Percentiles rank a stretch among this genome's conserved stretches.
These are phyloP conservation scores for Hepsetus odoe DNA, from an alignment of 2,113 vertebrate species.

Conservation along the genomic window DNA sequence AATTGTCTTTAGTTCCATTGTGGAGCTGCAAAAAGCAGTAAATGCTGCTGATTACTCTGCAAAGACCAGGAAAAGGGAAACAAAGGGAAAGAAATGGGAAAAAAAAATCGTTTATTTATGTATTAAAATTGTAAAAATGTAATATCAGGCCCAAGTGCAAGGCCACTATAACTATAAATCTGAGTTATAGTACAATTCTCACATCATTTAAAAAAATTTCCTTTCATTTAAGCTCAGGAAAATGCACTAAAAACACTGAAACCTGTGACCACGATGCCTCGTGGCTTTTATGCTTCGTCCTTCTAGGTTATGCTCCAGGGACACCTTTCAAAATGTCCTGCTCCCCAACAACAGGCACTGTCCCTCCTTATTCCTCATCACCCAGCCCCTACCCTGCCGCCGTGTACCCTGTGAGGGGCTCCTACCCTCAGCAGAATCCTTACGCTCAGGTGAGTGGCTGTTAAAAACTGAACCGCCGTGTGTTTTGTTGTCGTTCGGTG, in stretches of 20 bases:
- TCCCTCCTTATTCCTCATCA: constrained; percentile 91
- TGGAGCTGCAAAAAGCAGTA: neutral
- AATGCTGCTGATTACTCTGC: neutral
- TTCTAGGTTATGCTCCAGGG: constrained; percentile 87
- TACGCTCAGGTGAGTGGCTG: constrained; percentile 87
- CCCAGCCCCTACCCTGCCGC: constrained; percentile 91
- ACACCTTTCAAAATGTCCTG: constrained; percentile 98
- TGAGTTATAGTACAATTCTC: neutral
- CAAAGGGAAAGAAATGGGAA: neutral
- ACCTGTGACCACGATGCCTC: neutral
- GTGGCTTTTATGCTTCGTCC: neutral
- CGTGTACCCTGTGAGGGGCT: constrained; percentile 93
- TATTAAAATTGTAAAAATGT: neutral
- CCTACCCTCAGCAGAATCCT: constrained; percentile 94
- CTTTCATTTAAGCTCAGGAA: too few relatives aligned
- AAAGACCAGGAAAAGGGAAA: neutral
- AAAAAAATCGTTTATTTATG: neutral
- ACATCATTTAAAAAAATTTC: too few relatives aligned
- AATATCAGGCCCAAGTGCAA: neutral
- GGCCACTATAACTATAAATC: too few relatives aligned
- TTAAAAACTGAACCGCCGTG: neutral
- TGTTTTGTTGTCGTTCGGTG: neutral
- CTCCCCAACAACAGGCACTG: constrained; percentile 90
- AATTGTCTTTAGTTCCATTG: neutral
- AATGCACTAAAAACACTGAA: too few relatives aligned